Evolutionary conservation across 2,113 vertebrate species (phyloP).

Genomic region (Pitta sordida): DNA sequence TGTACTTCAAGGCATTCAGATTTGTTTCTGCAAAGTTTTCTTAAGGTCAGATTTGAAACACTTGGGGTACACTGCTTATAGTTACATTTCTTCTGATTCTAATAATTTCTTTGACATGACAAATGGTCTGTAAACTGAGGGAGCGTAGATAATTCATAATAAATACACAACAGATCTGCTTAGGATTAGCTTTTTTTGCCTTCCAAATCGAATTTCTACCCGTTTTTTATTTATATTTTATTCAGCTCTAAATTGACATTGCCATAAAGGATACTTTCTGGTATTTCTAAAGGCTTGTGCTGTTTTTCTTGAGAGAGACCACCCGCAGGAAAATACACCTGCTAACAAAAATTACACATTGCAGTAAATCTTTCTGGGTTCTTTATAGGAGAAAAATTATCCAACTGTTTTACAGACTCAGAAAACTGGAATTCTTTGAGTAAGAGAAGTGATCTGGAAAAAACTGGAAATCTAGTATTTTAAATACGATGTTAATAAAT

Average conservation of each 20-base stretch:
- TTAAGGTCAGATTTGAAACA: background rate
- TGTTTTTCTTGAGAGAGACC: background rate
- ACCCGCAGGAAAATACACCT: background rate
- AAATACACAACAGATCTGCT: background rate
- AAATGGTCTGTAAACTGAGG: background rate
- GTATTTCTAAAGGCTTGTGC: background rate
- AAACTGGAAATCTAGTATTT: conserved; percentile 66
- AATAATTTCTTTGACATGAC: background rate
- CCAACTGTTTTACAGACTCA: background rate
- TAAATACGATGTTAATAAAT: conserved; percentile 6
- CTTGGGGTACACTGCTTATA: background rate
- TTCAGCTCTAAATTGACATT: conserved; percentile 13
- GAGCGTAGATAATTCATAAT: background rate
- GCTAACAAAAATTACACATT: background rate
- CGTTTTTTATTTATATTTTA: conserved; percentile 1
- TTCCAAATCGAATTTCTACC: background rate
- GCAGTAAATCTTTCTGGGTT: background rate
- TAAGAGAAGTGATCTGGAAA: conserved; percentile 23
- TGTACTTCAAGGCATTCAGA: background rate
- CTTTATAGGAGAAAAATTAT: background rate
- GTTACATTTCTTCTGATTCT: background rate
- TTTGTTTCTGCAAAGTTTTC: background rate
- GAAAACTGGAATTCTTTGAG: background rate
- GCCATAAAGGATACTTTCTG: background rate
- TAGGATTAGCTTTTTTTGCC: background rate